Conservation (phyloP, 2,113 vertebrate genomes). For the Tetraodon nigroviridis region DNA sequence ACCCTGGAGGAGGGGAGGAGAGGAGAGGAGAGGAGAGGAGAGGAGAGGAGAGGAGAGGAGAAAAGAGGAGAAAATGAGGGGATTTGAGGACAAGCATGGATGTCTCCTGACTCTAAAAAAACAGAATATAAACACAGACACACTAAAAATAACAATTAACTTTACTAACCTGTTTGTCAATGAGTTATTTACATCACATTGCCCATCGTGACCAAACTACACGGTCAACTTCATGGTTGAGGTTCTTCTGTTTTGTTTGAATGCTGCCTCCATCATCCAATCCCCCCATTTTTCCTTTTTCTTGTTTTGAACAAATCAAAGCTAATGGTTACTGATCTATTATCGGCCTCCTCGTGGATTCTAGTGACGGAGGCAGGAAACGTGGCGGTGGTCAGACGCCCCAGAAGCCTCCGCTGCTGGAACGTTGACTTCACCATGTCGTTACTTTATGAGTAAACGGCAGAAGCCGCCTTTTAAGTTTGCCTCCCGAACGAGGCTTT, state of each 20-base stretch:
- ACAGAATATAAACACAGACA: background rate
- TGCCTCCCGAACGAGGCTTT: too few relatives aligned
- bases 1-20: conserved; percentile 33
- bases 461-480: too few relatives aligned
- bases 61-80: conserved; percentile 9
- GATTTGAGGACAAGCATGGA: conserved; percentile 8
- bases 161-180: too few relatives aligned
- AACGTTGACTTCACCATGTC: too few relatives aligned
- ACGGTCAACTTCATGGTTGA: too few relatives aligned
- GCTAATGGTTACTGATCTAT: conserved; percentile 28
- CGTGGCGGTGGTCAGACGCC: conserved; percentile 7
- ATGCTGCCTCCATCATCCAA: conserved; percentile 18
- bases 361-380: conserved; percentile 10
- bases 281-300: background rate
- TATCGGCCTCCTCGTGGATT: conserved; percentile 28
- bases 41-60: conserved; percentile 1
- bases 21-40: background rate
- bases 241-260: background rate
- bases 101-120: conserved; percentile 26
- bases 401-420: too few relatives aligned
- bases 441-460: too few relatives aligned
- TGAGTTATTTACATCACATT: too few relatives aligned
- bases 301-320: conserved; percentile 18
- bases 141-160: too few relatives aligned
- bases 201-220: too few relatives aligned